Evolutionary conservation across 2,888 invertebrate species (phyloP).

Genomic region (Chrysolina haemoptera): DNA sequence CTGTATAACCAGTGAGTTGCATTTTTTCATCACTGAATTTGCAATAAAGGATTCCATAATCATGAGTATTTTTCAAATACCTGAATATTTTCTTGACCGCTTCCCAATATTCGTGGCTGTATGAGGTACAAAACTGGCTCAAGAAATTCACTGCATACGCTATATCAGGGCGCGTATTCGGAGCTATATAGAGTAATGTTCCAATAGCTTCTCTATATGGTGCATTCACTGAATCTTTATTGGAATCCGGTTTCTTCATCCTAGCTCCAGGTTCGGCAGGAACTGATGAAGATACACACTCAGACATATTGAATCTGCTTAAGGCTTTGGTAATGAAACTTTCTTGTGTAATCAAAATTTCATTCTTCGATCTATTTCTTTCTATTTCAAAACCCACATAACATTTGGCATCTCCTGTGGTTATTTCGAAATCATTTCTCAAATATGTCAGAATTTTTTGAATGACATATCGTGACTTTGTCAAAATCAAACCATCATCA

Average conservation of each 20-base stretch:
- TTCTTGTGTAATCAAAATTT: no score
- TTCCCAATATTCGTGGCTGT: slow-evolving; percentile 4
- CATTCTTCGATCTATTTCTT: no score
- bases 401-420: neutral
- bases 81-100: slow-evolving; percentile 3
- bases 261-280: slow-evolving; percentile 25
- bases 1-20: no score
- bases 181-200: neutral
- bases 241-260: neutral
- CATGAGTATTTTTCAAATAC: slow-evolving; percentile 6
- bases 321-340: no score
- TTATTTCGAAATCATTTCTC: neutral
- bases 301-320: neutral
- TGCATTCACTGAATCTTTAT: neutral
- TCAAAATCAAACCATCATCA: neutral
- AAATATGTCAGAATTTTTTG: neutral
- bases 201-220: neutral
- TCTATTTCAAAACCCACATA: no score
- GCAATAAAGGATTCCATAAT: neutral
- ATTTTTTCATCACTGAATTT: no score
- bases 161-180: neutral
- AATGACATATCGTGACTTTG: neutral
- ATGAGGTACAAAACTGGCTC: slow-evolving; percentile 7
- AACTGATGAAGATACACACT: slow-evolving; percentile 9
- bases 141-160: slow-evolving; percentile 4